Evolutionary conservation across 2,888 invertebrate genomes (phyloP), one percentile per base, ranked within the genome.

Genomic region (Nomada lathburiana): DNA sequence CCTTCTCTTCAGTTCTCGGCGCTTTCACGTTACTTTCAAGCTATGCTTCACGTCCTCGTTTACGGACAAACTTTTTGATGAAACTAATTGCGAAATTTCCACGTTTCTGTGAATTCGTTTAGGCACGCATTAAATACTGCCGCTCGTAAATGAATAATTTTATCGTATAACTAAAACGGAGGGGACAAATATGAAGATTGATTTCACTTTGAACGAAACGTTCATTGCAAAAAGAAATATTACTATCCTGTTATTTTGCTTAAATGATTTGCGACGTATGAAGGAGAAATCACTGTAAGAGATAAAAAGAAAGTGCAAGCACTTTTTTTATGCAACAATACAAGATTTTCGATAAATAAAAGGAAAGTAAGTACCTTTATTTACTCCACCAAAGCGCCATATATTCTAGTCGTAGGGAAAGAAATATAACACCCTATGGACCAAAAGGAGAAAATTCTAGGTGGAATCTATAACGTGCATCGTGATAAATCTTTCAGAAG

Each of bases 401-500:
- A 50, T 13, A 47, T 71, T 70, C n/a, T 23, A 20, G 13, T 7
- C 42, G 50, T 9, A 59, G 4, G 9, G 44, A 59, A 74, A 60
- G 55, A 81, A 80, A 77, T 77, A 69, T 63, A 72, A 52, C 59
- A 69, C 72, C 69, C 72, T 63, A 44, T 55, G 44, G 73, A 71
- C 60, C 42, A 47, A 55, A 55, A 16, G 55, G 71, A 50, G 80
- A 75, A 76, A 77, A 84, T 74, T 70, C 80, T 71, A 71, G 23
- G 73, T 57, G 62, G 77, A 67, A 82, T 57, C 62, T 76, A 67
- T 62, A 73, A 62, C 53, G 42, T 65, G 62, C 69, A 75, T 59
- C 52, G 57, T n/a, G 64, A 83, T 86, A 77, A 85, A 86, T 87
- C 77, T 86, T 87, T 82, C 74, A 84, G 44, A 53, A 20, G 18